phyloP scores from a whole-genome alignment of 1,140 invertebrate species.

The Drosophila ambigua region DNA sequence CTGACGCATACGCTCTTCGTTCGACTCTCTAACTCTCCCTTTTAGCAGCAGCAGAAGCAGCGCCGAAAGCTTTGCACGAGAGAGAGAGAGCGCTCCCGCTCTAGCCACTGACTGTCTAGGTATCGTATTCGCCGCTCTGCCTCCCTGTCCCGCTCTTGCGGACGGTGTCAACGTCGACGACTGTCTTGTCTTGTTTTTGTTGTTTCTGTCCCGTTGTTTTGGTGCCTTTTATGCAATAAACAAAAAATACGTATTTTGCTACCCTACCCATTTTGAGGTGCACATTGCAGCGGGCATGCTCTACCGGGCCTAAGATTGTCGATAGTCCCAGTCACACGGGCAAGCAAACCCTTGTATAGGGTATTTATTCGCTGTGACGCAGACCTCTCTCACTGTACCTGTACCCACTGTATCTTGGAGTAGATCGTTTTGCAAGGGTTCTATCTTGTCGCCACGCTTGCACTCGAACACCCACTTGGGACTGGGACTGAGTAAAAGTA shows the following conservation, averaged over 20 bases:
- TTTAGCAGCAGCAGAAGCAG: slow-evolving; percentile 16
- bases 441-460: slow-evolving; percentile 6
- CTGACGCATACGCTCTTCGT: slow-evolving; percentile 8
- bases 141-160: not conserved
- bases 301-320: not conserved
- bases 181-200: slow-evolving; percentile 14
- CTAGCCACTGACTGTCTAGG: not conserved
- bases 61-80: slow-evolving; percentile 28
- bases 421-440: too few species aligned
- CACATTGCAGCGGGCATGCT: slow-evolving; percentile 2
- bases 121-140: not conserved
- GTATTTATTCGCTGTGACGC: too few species aligned
- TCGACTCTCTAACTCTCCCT: slow-evolving; percentile 13
- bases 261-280: slow-evolving; percentile 1
- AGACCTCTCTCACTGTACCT: too few species aligned
- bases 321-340: too few species aligned
- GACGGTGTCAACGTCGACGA: slow-evolving; percentile 45
- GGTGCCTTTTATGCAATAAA: slow-evolving; percentile 73
- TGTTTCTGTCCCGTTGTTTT: slow-evolving; percentile 41
- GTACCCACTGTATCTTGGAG: too few species aligned
- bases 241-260: slow-evolving; percentile 41
- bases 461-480: slow-evolving; percentile 41
- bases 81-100: not conserved
- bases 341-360: too few species aligned
- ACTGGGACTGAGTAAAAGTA: slow-evolving; percentile 11